Evolutionary conservation across 1,140 invertebrate species (phyloP).

Genomic region (Drosophila biarmipes): DNA sequence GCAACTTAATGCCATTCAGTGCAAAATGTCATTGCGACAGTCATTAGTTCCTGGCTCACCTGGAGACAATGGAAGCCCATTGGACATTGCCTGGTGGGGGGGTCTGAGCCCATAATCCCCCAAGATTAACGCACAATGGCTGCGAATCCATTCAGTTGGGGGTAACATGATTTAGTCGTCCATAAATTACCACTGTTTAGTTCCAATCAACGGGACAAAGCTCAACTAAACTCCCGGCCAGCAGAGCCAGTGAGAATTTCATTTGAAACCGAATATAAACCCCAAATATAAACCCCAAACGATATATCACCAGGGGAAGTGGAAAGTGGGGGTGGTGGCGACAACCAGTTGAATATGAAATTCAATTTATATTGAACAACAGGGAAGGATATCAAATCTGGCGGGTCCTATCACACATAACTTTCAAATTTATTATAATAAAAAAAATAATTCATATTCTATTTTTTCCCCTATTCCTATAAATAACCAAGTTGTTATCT

Average conservation of each 20-base stretch:
- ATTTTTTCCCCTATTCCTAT: too few relatives aligned
- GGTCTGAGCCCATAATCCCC: conserved; percentile 32
- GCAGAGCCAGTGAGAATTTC: conserved; percentile 43
- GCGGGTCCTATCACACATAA: not conserved
- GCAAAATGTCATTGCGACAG: conserved; percentile 21
- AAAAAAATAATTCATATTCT: not conserved
- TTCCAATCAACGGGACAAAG: conserved; percentile 52
- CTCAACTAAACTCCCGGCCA: conserved; percentile 5
- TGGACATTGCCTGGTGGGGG: not conserved
- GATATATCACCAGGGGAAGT: conserved; percentile 14
- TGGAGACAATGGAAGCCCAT: conserved; percentile 13
- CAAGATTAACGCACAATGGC: conserved; percentile 41
- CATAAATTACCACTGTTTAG: conserved; percentile 56
- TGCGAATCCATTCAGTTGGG: conserved; percentile 13
- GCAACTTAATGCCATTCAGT: conserved; percentile 21
- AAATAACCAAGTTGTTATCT: too few relatives aligned
- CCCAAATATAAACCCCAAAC: conserved; percentile 25
- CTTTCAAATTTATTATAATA: not conserved
- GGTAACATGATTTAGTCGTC: conserved; percentile 52
- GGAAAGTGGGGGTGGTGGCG: not conserved
- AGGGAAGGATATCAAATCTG: not conserved
- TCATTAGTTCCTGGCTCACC: conserved; percentile 30
- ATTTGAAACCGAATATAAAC: conserved; percentile 24
- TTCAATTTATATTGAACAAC: conserved; percentile 35
- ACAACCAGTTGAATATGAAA: conserved; percentile 68